Conservation (phyloP, 2,888 invertebrate species). For the Microctonus hyperodae region DNA sequence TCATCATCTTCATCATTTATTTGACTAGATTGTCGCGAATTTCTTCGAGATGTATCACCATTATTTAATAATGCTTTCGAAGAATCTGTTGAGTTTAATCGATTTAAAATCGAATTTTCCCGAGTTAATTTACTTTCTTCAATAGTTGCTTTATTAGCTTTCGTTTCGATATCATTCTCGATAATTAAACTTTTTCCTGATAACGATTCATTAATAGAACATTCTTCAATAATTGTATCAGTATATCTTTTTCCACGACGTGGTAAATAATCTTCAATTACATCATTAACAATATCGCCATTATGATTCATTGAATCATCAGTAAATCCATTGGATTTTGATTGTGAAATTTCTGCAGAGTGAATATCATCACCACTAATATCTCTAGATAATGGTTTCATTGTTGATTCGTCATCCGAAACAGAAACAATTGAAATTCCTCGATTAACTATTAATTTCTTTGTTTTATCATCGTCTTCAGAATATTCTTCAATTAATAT, state of each 20-base stretch:
- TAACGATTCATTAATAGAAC: slow-evolving; percentile 64
- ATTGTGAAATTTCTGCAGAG: slow-evolving; percentile 42
- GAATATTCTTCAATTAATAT: slow-evolving; percentile 61
- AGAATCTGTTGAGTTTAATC: slow-evolving; percentile 36
- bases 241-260: slow-evolving; percentile 45
- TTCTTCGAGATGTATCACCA: slow-evolving; percentile 37
- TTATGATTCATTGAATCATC: slow-evolving; percentile 46
- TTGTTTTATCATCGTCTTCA: slow-evolving; percentile 64
- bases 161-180: slow-evolving; percentile 31
- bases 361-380: slow-evolving; percentile 69
- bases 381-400: slow-evolving; percentile 68
- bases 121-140: slow-evolving; percentile 37
- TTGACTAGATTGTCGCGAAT: slow-evolving; percentile 44
- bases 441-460: slow-evolving; percentile 63
- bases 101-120: slow-evolving; percentile 33
- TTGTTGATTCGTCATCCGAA: slow-evolving; percentile 71
- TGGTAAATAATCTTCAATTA: slow-evolving; percentile 43
- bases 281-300: slow-evolving; percentile 37
- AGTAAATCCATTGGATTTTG: slow-evolving; percentile 40
- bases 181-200: slow-evolving; percentile 53
- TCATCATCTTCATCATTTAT: slow-evolving; percentile 64
- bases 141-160: slow-evolving; percentile 33
- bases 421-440: slow-evolving; percentile 73
- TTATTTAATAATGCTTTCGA: slow-evolving; percentile 20
- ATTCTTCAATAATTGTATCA: slow-evolving; percentile 63